phyloP scores from a whole-genome alignment of 2,797 vertebrate species.

The Paratrypauchen microcephalus region DNA sequence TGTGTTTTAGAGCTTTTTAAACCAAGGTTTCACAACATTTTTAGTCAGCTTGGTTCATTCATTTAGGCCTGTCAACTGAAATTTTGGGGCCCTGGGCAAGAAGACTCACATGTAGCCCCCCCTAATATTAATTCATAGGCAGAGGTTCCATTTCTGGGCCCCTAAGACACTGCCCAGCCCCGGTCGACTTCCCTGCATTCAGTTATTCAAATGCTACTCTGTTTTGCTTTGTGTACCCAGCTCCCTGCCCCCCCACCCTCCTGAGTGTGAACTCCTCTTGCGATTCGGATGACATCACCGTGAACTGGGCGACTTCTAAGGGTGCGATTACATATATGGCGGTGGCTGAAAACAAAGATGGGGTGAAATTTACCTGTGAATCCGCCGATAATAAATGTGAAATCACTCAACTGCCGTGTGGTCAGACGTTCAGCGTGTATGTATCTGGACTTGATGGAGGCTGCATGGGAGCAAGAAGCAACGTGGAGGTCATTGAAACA shows the following conservation, averaged over 20 bases:
- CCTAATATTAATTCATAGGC: no score
- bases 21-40: no score
- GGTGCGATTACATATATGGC: constrained; percentile 73
- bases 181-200: neutral
- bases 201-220: neutral
- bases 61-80: no score
- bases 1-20: no score
- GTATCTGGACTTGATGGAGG: constrained; percentile 60
- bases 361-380: constrained; percentile 59
- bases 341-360: constrained; percentile 51
- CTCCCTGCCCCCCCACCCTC: constrained; percentile 73
- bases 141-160: no score
- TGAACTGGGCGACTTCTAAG: constrained; percentile 70
- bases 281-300: constrained; percentile 51
- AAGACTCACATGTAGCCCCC: no score
- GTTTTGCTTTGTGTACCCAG: constrained; percentile 41
- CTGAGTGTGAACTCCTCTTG: constrained; percentile 64
- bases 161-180: no score
- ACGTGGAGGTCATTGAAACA: constrained; percentile 50
- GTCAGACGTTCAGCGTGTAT: constrained; percentile 70
- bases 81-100: no score
- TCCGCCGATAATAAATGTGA: constrained; percentile 63
- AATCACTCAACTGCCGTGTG: constrained; percentile 68
- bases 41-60: no score
- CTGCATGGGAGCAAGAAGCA: constrained; percentile 69